These are phyloP conservation scores for Microctonus brassicae DNA, from an alignment of 2,888 invertebrate species.

Conservation along the genomic window DNA sequence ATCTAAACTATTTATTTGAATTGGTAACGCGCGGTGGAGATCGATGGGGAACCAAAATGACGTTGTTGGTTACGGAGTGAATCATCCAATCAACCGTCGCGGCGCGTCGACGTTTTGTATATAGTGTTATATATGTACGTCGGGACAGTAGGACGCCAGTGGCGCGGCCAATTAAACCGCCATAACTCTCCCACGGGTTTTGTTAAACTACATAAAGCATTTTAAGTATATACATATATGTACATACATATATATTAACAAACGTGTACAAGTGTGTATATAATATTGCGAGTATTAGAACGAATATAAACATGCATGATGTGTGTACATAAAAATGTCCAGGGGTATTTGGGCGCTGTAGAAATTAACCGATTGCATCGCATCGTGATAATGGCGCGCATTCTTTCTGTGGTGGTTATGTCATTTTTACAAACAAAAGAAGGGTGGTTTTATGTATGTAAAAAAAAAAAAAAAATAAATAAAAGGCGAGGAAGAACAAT, in stretches of 20 bases:
- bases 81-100: conserved; percentile 62
- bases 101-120: conserved; percentile 23
- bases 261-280: too few species aligned
- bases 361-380: conserved; percentile 51
- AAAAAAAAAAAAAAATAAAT: background rate
- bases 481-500: background rate
- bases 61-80: conserved; percentile 49
- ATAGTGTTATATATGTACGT: conserved; percentile 20
- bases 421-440: background rate
- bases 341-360: conserved; percentile 41
- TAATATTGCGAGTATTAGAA: background rate
- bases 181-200: conserved; percentile 54
- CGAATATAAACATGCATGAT: background rate
- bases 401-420: background rate
- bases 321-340: background rate
- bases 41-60: conserved; percentile 6
- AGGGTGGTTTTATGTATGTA: background rate
- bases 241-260: too few species aligned
- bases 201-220: conserved; percentile 21
- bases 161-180: conserved; percentile 52
- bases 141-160: conserved; percentile 27
- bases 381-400: conserved; percentile 43
- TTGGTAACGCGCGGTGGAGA: conserved; percentile 5
- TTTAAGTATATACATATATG: background rate
- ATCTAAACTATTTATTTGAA: background rate